phyloP scores from a whole-genome alignment of 2,888 invertebrate genomes.

The Schizotus pectinicornis region DNA sequence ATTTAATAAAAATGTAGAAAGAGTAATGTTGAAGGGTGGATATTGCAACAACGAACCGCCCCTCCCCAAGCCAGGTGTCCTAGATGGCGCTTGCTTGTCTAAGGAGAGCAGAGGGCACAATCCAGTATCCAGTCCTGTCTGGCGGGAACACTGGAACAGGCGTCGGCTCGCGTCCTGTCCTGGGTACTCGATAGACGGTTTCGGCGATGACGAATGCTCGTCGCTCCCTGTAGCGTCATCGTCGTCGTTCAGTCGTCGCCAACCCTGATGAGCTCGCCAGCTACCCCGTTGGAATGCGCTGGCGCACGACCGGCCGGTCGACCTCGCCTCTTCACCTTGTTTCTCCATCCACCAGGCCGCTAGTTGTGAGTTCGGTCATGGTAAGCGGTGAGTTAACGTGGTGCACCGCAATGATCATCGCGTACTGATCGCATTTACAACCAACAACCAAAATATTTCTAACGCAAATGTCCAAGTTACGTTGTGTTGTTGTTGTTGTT shows the following conservation, averaged over 20 bases:
- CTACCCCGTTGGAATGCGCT: constrained; percentile 30
- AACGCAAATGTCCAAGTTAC: constrained; percentile 5
- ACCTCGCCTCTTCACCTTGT: constrained; percentile 50
- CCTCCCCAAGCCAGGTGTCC: no score
- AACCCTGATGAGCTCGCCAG: constrained; percentile 28
- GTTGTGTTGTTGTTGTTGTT: constrained; percentile 10
- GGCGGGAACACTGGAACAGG: not conserved
- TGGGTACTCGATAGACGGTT: not conserved
- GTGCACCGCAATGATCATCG: constrained; percentile 5
- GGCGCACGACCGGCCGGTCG: constrained; percentile 35
- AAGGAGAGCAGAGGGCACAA: no score
- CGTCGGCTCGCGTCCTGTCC: not conserved
- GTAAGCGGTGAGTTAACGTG: constrained; percentile 11
- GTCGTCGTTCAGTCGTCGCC: constrained; percentile 21
- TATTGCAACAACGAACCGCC: no score
- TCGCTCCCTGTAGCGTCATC: constrained; percentile 20
- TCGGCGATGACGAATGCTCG: constrained; percentile 3
- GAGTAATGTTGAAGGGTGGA: no score
- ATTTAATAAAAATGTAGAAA: no score
- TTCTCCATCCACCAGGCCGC: constrained; percentile 28
- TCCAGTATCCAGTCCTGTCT: no score
- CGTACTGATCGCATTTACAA: not conserved
- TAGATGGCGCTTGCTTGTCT: no score
- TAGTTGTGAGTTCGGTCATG: constrained; percentile 22
- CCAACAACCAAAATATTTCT: constrained; percentile 4